Conservation (phyloP, 2,888 invertebrate species). For the Gortyna flavago region DNA sequence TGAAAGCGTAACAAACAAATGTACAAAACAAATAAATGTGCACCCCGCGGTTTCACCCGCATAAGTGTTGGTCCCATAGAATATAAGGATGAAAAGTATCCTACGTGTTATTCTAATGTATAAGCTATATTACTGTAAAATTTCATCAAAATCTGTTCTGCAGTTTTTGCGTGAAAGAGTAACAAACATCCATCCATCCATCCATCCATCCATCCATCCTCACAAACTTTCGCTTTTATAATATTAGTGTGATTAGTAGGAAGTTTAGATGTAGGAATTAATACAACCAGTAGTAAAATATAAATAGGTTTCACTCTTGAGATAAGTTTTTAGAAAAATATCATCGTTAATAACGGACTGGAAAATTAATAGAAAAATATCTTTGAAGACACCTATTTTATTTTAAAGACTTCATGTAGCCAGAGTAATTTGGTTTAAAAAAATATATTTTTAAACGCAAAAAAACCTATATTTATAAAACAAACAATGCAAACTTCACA, state of each 20-base stretch:
- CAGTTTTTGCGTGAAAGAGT: too few species aligned
- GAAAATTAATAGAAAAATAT: neutral
- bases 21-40: neutral
- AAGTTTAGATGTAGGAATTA: neutral
- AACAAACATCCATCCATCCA: too few species aligned
- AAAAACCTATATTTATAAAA: neutral
- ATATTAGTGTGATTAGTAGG: too few species aligned
- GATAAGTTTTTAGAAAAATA: neutral
- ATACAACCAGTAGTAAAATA: neutral
- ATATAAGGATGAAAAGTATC: too few species aligned
- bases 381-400: neutral
- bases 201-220: too few species aligned
- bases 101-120: too few species aligned
- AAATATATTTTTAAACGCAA: neutral
- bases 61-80: too few species aligned
- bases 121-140: too few species aligned
- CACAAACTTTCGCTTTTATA: too few species aligned
- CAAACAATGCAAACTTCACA: neutral
- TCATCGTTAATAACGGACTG: neutral
- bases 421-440: neutral
- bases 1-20: neutral
- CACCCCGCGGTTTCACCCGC: too few species aligned
- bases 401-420: neutral
- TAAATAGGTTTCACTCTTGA: neutral
- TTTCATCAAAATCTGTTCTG: too few species aligned